Percentiles rank a stretch among this genome's conserved stretches.
phyloP scores from a whole-genome alignment of 2,888 invertebrate genomes.

The Agrilus cyanescens region DNA sequence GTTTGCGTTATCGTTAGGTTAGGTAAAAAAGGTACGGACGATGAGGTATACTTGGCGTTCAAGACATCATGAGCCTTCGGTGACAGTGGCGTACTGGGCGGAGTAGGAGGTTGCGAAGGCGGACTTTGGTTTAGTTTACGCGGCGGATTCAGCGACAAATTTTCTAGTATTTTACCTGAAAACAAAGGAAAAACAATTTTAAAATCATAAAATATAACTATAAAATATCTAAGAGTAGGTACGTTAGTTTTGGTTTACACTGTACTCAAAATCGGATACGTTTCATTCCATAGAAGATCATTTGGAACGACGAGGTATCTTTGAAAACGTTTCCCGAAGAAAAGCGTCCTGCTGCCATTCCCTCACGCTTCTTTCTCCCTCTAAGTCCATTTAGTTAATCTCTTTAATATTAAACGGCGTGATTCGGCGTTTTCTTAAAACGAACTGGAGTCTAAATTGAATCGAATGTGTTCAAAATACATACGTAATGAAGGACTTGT shows the following conservation, averaged over 20 bases:
- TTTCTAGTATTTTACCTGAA: slow-evolving; percentile 40
- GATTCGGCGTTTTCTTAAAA: too few relatives aligned
- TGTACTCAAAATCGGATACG: not conserved
- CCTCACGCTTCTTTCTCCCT: too few relatives aligned
- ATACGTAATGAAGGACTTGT: too few relatives aligned
- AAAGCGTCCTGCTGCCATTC: too few relatives aligned
- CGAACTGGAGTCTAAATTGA: too few relatives aligned
- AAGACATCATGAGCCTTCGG: slow-evolving; percentile 26
- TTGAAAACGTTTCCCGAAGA: too few relatives aligned
- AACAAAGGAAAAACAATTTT: slow-evolving; percentile 13
- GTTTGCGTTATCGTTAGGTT: slow-evolving; percentile 25
- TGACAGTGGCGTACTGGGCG: slow-evolving; percentile 38
- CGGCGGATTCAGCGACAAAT: slow-evolving; percentile 28
- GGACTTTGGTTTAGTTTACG: slow-evolving; percentile 20
- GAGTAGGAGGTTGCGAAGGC: slow-evolving; percentile 39
- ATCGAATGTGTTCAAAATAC: too few relatives aligned
- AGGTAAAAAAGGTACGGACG: slow-evolving; percentile 20
- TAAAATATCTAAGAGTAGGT: not conserved
- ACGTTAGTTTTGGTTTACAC: not conserved
- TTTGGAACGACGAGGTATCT: too few relatives aligned
- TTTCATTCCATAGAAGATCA: too few relatives aligned
- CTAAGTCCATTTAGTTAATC: too few relatives aligned
- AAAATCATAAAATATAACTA: not conserved
- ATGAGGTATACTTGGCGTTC: slow-evolving; percentile 18
- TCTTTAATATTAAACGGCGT: too few relatives aligned